Conservation (phyloP, 2,113 vertebrate species). For the Asarcornis scutulata region DNA sequence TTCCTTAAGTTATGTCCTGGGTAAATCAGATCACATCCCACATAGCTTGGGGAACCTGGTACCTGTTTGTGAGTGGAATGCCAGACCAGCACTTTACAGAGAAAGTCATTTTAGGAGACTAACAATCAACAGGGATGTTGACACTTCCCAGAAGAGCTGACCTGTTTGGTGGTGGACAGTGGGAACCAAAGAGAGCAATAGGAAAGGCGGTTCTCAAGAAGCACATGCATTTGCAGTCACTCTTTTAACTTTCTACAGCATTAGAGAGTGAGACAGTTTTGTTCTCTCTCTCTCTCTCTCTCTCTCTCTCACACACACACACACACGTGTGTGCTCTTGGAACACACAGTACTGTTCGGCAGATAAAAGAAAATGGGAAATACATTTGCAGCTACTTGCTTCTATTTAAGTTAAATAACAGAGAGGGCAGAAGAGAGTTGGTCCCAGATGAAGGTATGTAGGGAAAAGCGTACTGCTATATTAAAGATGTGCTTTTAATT, state of each 20-base stretch:
- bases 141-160: not conserved
- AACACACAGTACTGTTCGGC: not conserved
- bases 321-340: not conserved
- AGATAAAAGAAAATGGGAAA: not conserved
- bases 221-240: not conserved
- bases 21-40: not conserved
- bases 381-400: not conserved
- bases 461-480: constrained; percentile 11
- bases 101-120: not conserved
- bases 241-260: not conserved
- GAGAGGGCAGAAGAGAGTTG: constrained; percentile 19
- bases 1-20: rapidly evolving
- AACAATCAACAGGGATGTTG: not conserved
- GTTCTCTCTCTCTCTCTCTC: too few species aligned
- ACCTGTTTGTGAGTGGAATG: not conserved
- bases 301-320: too few species aligned
- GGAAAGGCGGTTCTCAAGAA: not conserved
- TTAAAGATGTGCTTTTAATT: constrained; percentile 53
- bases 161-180: not conserved
- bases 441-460: not conserved
- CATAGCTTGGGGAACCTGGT: rapidly evolving
- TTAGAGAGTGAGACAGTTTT: not conserved
- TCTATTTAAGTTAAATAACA: not conserved
- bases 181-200: not conserved
- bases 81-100: not conserved